Evolutionary conservation across 2,797 vertebrate species (phyloP).

Genomic region (Fundulus diaphanus): DNA sequence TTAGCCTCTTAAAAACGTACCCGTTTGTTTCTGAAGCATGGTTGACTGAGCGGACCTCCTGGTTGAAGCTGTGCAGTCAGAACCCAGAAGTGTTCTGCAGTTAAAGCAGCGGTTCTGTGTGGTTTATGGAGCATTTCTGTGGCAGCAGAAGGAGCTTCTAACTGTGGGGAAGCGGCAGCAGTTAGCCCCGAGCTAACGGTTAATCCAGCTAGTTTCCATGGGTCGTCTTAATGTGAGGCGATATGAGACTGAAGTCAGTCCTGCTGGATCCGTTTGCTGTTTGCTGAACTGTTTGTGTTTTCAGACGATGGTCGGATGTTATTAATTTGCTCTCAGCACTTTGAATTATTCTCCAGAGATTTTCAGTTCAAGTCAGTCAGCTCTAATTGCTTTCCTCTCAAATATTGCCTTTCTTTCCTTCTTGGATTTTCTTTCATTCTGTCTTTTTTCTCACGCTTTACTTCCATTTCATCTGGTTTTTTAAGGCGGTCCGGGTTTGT

Average conservation of each 20-base stretch:
- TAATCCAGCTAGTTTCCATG: too few relatives aligned
- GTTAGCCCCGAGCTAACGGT: too few relatives aligned
- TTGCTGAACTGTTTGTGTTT: background rate
- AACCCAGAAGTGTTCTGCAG: too few relatives aligned
- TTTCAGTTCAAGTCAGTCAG: background rate
- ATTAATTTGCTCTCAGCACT: background rate
- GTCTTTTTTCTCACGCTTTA: background rate
- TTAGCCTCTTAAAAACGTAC: too few relatives aligned
- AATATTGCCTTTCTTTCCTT: too few relatives aligned
- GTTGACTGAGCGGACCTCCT: too few relatives aligned
- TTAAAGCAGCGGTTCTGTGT: too few relatives aligned
- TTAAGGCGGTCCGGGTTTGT: background rate
- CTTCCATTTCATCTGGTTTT: background rate
- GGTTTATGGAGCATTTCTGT: too few relatives aligned
- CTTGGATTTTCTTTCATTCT: background rate
- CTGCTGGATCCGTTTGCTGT: background rate
- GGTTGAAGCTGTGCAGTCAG: too few relatives aligned
- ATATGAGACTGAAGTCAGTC: background rate
- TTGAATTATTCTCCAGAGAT: background rate
- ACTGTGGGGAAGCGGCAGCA: too few relatives aligned
- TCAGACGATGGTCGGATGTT: background rate
- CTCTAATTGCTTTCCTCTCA: background rate
- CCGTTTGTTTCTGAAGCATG: too few relatives aligned
- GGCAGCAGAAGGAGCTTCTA: too few relatives aligned
- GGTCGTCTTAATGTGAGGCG: background rate